Base-by-base conservation (phyloP, 2,888 invertebrate genomes). In the Scaptodrosophila latifasciaeformis region DNA sequence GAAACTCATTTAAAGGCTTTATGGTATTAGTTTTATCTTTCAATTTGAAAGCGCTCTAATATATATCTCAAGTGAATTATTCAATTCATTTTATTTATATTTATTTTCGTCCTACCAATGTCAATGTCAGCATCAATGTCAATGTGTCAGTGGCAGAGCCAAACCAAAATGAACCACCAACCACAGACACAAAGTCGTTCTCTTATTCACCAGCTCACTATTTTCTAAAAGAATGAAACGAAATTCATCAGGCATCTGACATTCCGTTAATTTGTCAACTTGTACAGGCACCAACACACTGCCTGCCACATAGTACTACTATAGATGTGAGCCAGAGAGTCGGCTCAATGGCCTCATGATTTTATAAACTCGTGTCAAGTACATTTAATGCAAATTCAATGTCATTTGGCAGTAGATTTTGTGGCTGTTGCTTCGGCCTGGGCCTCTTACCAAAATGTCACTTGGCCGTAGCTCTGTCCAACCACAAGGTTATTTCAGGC, bases 381-480 rank as follows among this genome's bases (percentile, higher is more conserved):
- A 55, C 56, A 70, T 63, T 2, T 79, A 79, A 79, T 72, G 70
- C 58, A 77, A 58, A 67, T 72, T 63, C 77, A 76, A 79, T 76
- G 75, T 63, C 77, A 57, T 43, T 34, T 17, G 35, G 12, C 34
- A 12, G 37, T 10, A 39, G 40, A 18, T 21, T 15, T 27, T n/a
- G 45, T 31, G 35, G 9, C 31, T 31, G 29, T 24, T 13, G n/a
- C 10, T 7, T 12, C 10, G 1, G 18, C 12, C n/a, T n/a, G n/a
- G n/a, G n/a, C 27, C 18, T 9, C 2, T 2, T 9, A 40, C 18
- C 42, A n/a, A 37, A 51, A 39, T 45, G 51, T 35, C 34, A 50
- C 17, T 30, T 50, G 30, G 29, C 31, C 49, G 42, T 48, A 53
- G 42, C 18, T 2, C 37, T 37, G 30, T 49, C 49, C 49, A 48